Evolutionary conservation across 2,113 vertebrate genomes (phyloP).

Genomic region (Odontophorus gujanensis): DNA sequence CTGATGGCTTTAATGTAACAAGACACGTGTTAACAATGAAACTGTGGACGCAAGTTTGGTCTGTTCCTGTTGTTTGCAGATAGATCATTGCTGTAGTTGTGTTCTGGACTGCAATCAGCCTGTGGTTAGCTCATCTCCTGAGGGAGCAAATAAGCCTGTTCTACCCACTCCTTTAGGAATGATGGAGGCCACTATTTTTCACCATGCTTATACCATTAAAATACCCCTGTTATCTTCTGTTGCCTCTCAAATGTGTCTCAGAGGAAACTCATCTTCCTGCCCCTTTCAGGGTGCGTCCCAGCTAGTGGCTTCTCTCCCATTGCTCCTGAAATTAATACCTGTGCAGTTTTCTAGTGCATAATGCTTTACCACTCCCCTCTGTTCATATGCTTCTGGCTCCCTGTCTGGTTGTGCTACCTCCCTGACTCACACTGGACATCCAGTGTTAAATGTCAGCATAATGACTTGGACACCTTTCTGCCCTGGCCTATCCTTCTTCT

Average conservation of each 20-base stretch:
- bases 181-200: background rate
- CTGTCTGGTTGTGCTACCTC: background rate
- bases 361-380: background rate
- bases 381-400: background rate
- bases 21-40: background rate
- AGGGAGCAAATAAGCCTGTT: background rate
- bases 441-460: background rate
- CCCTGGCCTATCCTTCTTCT: background rate
- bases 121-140: background rate
- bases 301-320: background rate
- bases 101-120: background rate
- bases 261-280: background rate
- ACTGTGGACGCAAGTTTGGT: rapidly evolving
- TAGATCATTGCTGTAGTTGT: background rate
- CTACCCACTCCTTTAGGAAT: background rate
- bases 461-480: background rate
- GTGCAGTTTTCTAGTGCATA: background rate
- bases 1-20: background rate
- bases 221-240: background rate
- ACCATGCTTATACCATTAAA: background rate
- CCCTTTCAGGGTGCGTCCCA: background rate
- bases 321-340: background rate
- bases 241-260: background rate
- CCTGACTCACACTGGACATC: background rate
- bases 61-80: background rate